A percentile compares a stretch with the other conserved stretches of the same genome.
Conservation (phyloP, 2,888 invertebrate genomes). For the Eristalis arbustorum region DNA sequence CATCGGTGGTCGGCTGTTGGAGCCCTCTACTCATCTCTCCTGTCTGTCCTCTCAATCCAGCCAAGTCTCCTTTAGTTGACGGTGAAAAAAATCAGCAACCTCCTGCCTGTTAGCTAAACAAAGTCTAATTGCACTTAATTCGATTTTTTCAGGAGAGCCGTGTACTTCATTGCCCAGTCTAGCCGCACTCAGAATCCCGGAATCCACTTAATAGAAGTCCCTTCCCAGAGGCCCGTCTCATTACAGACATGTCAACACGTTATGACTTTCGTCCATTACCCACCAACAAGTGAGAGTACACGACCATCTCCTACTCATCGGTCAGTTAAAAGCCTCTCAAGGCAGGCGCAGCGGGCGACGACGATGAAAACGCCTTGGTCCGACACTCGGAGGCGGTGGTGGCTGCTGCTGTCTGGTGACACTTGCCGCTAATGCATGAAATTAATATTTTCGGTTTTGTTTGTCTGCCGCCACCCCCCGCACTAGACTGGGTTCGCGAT, state of each 20-base stretch:
- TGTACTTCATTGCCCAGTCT: neutral
- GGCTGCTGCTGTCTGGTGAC: neutral
- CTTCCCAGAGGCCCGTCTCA: neutral
- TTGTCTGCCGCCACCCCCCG: conserved; percentile 23
- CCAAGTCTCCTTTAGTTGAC: too few species aligned
- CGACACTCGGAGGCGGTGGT: neutral
- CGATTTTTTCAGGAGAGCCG: neutral
- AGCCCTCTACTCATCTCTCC: too few species aligned
- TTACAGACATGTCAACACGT: neutral
- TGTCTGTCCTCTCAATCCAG: too few species aligned
- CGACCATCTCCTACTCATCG: neutral
- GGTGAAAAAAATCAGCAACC: neutral
- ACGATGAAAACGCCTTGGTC: neutral
- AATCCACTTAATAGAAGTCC: neutral
- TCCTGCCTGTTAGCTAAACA: neutral
- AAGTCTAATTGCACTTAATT: neutral
- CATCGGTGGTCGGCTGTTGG: too few species aligned
- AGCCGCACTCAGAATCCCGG: neutral
- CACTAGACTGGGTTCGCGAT: conserved; percentile 14
- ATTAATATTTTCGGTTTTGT: conserved; percentile 20
- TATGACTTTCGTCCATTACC: neutral
- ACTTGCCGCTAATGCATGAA: conserved; percentile 34
- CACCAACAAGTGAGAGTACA: neutral
- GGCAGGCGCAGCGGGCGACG: neutral
- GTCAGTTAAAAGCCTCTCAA: neutral